A percentile compares a stretch with the other conserved stretches of the same genome.
Evolutionary conservation across 2,797 vertebrate species (phyloP).

Genomic region (Acanthurus tractus): DNA sequence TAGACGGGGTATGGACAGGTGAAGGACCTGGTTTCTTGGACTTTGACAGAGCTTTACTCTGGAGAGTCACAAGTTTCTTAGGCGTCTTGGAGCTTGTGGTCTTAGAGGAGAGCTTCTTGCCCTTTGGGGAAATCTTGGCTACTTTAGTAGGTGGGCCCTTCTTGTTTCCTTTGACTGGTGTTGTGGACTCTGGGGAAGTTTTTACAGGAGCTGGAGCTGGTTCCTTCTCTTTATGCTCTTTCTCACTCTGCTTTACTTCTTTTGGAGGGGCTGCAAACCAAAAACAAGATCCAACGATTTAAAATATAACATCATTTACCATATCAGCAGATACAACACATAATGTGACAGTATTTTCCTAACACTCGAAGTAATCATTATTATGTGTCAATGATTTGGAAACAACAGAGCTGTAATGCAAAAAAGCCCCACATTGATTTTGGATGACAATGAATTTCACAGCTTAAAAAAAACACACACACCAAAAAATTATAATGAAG

Average conservation of each 20-base stretch:
- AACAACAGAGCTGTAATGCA: background rate
- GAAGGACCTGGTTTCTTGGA: constrained; percentile 80
- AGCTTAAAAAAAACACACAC: background rate
- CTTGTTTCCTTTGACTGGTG: constrained; percentile 71
- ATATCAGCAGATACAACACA: background rate
- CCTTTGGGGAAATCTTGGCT: constrained; percentile 73
- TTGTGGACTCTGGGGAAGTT: constrained; percentile 49
- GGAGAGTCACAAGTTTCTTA: constrained; percentile 75
- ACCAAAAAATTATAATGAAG: background rate
- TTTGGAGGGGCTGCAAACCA: constrained; percentile 76
- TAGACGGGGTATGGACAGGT: constrained; percentile 58
- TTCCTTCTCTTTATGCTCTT: constrained; percentile 82
- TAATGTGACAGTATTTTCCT: background rate
- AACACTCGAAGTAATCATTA: background rate
- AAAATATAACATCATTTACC: constrained; percentile 19
- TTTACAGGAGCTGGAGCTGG: constrained; percentile 72
- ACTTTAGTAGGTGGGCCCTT: constrained; percentile 68
- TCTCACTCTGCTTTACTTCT: constrained; percentile 80
- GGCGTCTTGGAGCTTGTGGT: constrained; percentile 64
- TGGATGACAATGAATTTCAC: background rate
- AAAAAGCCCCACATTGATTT: background rate
- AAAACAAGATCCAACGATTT: constrained; percentile 52
- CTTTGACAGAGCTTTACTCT: constrained; percentile 64
- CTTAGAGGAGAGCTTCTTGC: constrained; percentile 83
- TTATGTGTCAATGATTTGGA: background rate